phyloP scores from a whole-genome alignment of 2,797 vertebrate species.

The Oryzias dopingdopingensis region DNA sequence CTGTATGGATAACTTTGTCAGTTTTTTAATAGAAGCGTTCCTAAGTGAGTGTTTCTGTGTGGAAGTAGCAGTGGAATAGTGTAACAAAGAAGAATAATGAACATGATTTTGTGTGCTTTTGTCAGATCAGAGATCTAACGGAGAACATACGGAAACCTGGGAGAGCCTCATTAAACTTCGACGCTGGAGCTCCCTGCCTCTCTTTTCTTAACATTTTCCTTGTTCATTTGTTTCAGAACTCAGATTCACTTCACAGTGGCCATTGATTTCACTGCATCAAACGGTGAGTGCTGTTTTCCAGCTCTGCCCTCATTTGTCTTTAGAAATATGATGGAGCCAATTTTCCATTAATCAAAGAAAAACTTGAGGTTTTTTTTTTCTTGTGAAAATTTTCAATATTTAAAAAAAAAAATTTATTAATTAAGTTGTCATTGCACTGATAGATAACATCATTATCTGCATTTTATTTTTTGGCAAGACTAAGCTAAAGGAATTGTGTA shows the following conservation, averaged over 20 bases:
- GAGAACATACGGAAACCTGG: constrained; percentile 30
- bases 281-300: constrained; percentile 80
- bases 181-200: constrained; percentile 28
- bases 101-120: constrained; percentile 15
- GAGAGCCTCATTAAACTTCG: constrained; percentile 52
- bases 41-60: constrained; percentile 1
- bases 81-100: constrained; percentile 22
- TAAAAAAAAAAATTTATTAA: background rate
- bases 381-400: constrained; percentile 7
- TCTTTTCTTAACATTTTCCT: constrained; percentile 46
- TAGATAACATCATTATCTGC: background rate
- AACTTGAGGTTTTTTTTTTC: constrained; percentile 10
- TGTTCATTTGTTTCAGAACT: constrained; percentile 79
- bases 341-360: constrained; percentile 29
- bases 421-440: background rate
- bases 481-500: background rate
- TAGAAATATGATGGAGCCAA: constrained; percentile 27
- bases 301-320: constrained; percentile 29
- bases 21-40: too few relatives aligned
- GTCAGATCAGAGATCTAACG: constrained; percentile 36
- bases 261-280: constrained; percentile 98
- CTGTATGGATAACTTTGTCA: too few relatives aligned
- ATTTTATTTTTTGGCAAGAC: background rate
- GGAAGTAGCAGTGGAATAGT: constrained; percentile 1
- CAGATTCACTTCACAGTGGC: constrained; percentile 98